phyloP scores from a whole-genome alignment of 2,888 invertebrate species.

The Chironomus riparius region DNA sequence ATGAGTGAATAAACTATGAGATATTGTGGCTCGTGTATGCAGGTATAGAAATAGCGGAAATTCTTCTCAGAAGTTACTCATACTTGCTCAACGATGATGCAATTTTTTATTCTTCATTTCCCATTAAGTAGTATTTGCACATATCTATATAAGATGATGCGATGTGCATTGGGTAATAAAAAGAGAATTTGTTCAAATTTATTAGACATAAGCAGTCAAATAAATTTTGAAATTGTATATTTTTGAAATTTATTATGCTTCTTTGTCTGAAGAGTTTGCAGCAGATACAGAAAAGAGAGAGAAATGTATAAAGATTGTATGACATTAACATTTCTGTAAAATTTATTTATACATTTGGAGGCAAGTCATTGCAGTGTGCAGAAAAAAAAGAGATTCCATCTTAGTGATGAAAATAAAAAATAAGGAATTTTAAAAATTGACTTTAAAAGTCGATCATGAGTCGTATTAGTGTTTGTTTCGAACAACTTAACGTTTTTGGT shows the following conservation, averaged over 20 bases:
- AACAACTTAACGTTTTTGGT: too few species aligned
- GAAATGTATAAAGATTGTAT: neutral
- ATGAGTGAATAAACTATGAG: neutral
- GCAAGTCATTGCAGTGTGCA: too few species aligned
- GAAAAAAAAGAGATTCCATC: too few species aligned
- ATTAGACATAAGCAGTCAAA: conserved; percentile 6
- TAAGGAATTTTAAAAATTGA: too few species aligned
- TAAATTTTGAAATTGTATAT: conserved; percentile 11
- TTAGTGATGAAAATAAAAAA: too few species aligned
- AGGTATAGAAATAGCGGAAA: neutral
- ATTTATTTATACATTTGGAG: neutral
- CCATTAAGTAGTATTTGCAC: neutral
- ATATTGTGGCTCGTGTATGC: neutral
- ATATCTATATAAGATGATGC: neutral
- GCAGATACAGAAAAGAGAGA: neutral
- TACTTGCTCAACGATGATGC: too few species aligned
- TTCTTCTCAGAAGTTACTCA: neutral
- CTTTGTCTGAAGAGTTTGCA: neutral
- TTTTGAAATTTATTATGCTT: neutral
- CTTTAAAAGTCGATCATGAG: too few species aligned
- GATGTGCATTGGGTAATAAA: neutral
- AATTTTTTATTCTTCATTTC: too few species aligned
- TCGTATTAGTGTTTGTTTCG: too few species aligned
- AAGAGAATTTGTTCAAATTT: neutral
- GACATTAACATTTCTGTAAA: neutral